Percentiles rank a stretch among this genome's conserved stretches.
Conservation (phyloP, 2,888 invertebrate species). For the Epistrophella euchroma region DNA sequence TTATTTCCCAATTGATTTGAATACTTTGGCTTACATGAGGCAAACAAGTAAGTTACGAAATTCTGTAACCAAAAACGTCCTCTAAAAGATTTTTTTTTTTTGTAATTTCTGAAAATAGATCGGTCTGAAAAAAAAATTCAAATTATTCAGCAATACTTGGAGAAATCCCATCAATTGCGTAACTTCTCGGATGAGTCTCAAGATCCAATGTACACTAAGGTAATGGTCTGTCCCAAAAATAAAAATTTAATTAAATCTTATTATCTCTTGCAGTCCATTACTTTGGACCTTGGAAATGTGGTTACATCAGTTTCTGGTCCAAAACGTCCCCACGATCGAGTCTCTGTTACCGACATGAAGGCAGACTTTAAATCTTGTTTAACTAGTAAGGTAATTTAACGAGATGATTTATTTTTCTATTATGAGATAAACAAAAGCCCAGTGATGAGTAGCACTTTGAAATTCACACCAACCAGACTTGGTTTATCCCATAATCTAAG, state of each 20-base stretch:
- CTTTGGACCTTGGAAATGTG: slow-evolving; percentile 93
- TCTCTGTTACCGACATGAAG: slow-evolving; percentile 95
- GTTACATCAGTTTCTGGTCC: slow-evolving; percentile 98
- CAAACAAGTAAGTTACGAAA: slow-evolving; percentile 88
- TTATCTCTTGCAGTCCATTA: slow-evolving; percentile 77
- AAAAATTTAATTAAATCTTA: neutral
- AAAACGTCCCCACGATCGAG: slow-evolving; percentile 98
- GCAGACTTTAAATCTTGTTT: slow-evolving; percentile 94
- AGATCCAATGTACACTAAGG: slow-evolving; percentile 93
- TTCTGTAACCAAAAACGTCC: neutral
- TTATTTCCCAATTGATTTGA: slow-evolving; percentile 95
- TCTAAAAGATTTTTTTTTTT: no score
- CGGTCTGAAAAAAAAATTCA: slow-evolving; percentile 90
- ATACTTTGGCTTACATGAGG: slow-evolving; percentile 91
- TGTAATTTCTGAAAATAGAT: slow-evolving; percentile 85
- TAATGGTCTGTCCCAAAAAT: slow-evolving; percentile 71
- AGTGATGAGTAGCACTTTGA: slow-evolving; percentile 81
- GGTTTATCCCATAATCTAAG: slow-evolving; percentile 82
- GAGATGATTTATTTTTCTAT: slow-evolving; percentile 69
- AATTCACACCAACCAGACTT: slow-evolving; percentile 81
- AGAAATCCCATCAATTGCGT: slow-evolving; percentile 92
- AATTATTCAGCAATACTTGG: slow-evolving; percentile 92
- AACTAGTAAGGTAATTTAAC: slow-evolving; percentile 91
- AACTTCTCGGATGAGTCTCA: slow-evolving; percentile 90
- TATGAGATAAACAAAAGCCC: slow-evolving; percentile 84